Percentiles rank a stretch among this genome's conserved stretches.
Evolutionary conservation across 2,113 vertebrate species (phyloP).

Genomic region (Eira barbara): DNA sequence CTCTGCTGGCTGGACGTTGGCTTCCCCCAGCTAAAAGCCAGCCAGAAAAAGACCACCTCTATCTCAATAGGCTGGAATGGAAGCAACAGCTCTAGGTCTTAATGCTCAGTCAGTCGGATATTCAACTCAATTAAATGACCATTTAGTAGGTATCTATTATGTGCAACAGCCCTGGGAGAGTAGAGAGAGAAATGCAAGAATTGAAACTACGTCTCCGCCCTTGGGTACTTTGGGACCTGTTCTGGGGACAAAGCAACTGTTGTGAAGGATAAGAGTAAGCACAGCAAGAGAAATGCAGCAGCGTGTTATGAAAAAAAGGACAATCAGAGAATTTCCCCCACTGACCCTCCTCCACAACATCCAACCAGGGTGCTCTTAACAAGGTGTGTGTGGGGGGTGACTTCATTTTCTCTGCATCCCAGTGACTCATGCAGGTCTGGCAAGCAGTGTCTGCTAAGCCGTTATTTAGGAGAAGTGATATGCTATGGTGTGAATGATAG

Average conservation of each 20-base stretch:
- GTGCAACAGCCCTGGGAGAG: not conserved
- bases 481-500: not conserved
- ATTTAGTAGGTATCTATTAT: not conserved
- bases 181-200: not conserved
- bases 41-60: not conserved
- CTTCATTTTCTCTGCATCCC: not conserved
- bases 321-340: not conserved
- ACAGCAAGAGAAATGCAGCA: not conserved
- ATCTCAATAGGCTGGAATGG: not conserved
- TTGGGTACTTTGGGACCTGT: not conserved
- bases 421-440: not conserved
- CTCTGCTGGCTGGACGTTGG: not conserved
- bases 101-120: not conserved
- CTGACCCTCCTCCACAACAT: accelerated
- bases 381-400: not conserved
- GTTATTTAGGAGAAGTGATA: not conserved
- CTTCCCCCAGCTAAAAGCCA: not conserved
- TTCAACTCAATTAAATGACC: not conserved
- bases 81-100: not conserved
- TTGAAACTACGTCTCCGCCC: not conserved
- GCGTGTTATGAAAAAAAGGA: no score
- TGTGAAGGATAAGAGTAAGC: not conserved
- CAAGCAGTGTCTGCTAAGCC: not conserved
- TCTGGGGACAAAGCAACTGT: not conserved
- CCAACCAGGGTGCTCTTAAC: not conserved